Conservation (phyloP, 2,797 vertebrate genomes). For the Salarias fasciatus region DNA sequence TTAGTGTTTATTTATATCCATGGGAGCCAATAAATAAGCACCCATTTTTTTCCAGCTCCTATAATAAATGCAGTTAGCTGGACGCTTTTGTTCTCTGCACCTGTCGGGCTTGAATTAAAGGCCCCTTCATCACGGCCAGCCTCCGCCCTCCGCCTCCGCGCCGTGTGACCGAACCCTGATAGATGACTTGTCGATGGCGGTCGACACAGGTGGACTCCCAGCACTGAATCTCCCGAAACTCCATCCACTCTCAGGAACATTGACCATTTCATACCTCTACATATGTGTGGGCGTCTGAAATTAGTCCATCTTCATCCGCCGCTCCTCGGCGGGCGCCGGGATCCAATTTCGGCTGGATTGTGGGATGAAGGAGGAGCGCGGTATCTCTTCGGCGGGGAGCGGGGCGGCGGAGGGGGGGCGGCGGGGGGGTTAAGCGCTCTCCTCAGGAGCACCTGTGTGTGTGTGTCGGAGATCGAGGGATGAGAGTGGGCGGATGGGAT, state of each 20-base stretch:
- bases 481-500: slow-evolving; percentile 46
- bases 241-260: slow-evolving; percentile 43
- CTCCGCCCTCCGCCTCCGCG: neutral
- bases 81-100: slow-evolving; percentile 9
- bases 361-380: slow-evolving; percentile 22
- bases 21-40: slow-evolving; percentile 32
- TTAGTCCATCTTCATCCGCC: slow-evolving; percentile 58
- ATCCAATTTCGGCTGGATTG: slow-evolving; percentile 50
- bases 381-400: no score
- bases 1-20: slow-evolving; percentile 28
- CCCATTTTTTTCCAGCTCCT: slow-evolving; percentile 15
- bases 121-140: slow-evolving; percentile 7
- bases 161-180: slow-evolving; percentile 51
- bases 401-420: slow-evolving; percentile 33
- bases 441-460: slow-evolving; percentile 50
- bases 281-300: slow-evolving; percentile 41
- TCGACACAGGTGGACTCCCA: slow-evolving; percentile 51
- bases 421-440: slow-evolving; percentile 53
- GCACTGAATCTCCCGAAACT: slow-evolving; percentile 50
- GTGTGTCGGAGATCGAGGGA: slow-evolving; percentile 48
- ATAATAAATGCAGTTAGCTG: slow-evolving; percentile 25
- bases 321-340: slow-evolving; percentile 38
- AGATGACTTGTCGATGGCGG: slow-evolving; percentile 59
- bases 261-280: slow-evolving; percentile 13
- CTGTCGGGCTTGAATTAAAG: slow-evolving; percentile 30